These are phyloP conservation scores for Gambusia yucatana DNA, from an alignment of 2,797 vertebrate genomes.

Conservation along the genomic window DNA sequence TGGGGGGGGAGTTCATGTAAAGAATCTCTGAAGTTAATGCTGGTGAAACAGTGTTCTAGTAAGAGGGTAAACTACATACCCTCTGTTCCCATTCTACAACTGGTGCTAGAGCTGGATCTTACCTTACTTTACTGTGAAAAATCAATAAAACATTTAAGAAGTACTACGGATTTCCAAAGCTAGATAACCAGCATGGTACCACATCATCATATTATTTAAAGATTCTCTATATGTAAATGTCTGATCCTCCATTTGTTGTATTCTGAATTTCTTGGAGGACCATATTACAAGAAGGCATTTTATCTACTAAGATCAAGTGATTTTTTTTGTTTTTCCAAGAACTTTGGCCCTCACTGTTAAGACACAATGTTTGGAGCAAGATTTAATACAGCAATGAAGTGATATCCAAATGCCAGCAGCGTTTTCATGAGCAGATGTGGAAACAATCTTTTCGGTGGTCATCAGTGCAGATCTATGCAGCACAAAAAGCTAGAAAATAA, in stretches of 20 bases:
- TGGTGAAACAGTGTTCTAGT: not conserved
- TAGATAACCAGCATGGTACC: not conserved
- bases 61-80: not conserved
- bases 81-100: not conserved
- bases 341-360: not conserved
- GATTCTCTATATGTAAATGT: not conserved
- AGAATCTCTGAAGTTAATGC: not conserved
- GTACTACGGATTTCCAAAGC: not conserved
- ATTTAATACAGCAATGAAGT: not conserved
- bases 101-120: not conserved
- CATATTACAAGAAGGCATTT: not conserved
- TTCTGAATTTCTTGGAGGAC: not conserved
- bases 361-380: not conserved
- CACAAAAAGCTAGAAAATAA: not conserved
- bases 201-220: not conserved
- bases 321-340: not conserved
- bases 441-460: not conserved
- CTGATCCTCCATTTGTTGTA: not conserved
- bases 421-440: not conserved
- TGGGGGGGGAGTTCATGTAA: not conserved
- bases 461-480: not conserved
- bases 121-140: not conserved
- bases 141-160: not conserved
- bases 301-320: not conserved
- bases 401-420: not conserved